phyloP scores from a whole-genome alignment of 2,113 vertebrate species.

The Heterotilapia buettikoferi region DNA sequence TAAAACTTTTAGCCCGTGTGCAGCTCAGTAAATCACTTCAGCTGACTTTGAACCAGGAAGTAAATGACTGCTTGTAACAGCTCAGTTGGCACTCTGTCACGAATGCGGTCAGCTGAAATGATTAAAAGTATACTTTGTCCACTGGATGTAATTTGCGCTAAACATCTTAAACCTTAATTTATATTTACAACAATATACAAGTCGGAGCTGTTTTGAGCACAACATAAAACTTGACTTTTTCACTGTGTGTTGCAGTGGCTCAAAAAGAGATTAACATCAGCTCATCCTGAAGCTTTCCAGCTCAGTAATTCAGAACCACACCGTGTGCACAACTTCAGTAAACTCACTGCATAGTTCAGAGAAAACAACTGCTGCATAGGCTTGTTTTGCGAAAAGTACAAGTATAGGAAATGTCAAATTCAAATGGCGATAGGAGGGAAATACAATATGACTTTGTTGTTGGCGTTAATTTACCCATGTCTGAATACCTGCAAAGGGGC shows the following conservation, averaged over 20 bases:
- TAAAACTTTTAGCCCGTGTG: rapidly evolving
- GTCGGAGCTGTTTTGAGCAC: neutral
- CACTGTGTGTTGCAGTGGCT: neutral
- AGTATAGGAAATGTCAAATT: neutral
- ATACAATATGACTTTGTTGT: constrained; percentile 25
- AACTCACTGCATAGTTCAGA: neutral
- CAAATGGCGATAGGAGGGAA: neutral
- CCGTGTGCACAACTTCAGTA: neutral
- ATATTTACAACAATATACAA: neutral
- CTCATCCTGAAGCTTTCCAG: neutral
- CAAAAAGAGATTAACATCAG: neutral
- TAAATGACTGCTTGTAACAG: neutral
- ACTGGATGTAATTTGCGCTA: neutral
- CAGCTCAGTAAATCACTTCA: neutral
- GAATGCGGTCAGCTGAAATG: neutral
- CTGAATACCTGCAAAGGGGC: constrained; percentile 18
- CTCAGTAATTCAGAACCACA: neutral
- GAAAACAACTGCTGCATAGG: neutral
- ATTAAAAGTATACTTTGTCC: neutral
- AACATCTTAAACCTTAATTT: neutral
- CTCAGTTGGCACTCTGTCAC: neutral
- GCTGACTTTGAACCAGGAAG: neutral
- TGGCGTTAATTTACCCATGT: constrained; percentile 18
- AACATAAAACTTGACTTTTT: neutral
- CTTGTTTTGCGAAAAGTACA: neutral